Evolutionary conservation across 2,888 invertebrate species (phyloP).

Genomic region (Trissolcus brochymenae): DNA sequence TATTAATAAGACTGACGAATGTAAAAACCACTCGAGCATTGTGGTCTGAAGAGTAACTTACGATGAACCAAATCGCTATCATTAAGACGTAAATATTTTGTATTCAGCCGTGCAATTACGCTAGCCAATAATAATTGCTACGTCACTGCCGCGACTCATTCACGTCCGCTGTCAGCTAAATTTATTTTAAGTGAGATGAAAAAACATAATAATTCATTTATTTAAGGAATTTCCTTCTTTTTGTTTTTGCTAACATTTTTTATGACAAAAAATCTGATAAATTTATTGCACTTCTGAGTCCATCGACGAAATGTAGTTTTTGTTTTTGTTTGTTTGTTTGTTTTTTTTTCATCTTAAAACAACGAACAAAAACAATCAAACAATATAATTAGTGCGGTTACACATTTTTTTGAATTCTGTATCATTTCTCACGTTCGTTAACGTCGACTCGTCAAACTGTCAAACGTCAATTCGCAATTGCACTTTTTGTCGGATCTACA

Average conservation of each 20-base stretch:
- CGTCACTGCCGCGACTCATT: constrained; percentile 21
- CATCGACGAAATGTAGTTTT: too few relatives aligned
- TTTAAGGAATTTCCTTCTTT: too few relatives aligned
- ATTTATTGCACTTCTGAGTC: too few relatives aligned
- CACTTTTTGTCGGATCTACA: constrained; percentile 10
- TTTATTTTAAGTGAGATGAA: not conserved
- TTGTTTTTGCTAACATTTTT: too few relatives aligned
- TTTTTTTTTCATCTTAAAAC: too few relatives aligned
- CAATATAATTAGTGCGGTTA: too few relatives aligned
- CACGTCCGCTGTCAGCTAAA: not conserved
- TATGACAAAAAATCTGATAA: too few relatives aligned
- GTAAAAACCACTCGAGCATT: constrained; percentile 48
- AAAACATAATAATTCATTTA: too few relatives aligned
- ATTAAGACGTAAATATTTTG: constrained; percentile 40
- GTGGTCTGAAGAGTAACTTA: constrained; percentile 39
- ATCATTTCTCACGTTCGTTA: constrained; percentile 1
- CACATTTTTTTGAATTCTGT: too few relatives aligned
- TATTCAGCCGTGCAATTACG: constrained; percentile 33
- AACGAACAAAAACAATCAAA: too few relatives aligned
- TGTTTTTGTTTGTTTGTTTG: too few relatives aligned
- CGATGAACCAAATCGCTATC: constrained; percentile 44
- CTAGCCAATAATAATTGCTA: constrained; percentile 20
- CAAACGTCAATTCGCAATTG: constrained; percentile 15
- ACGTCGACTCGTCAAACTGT: constrained; percentile 9
- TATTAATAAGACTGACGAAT: constrained; percentile 38